These are phyloP conservation scores for Drosophila trapezifrons DNA, from an alignment of 1,140 invertebrate species.

Conservation along the genomic window DNA sequence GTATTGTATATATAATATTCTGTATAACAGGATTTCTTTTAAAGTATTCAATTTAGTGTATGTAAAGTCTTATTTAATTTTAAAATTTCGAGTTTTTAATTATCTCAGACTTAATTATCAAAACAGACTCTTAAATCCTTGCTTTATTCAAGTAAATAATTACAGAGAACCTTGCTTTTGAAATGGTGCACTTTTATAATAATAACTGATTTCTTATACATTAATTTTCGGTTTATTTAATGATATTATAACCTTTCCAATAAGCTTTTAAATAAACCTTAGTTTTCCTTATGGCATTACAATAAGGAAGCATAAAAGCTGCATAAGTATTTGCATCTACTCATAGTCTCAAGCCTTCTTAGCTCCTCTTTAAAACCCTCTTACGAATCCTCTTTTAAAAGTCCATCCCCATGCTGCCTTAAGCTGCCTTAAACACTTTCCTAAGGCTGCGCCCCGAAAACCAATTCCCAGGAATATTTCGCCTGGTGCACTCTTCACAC, in stretches of 20 bases:
- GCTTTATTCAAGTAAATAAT: too few relatives aligned
- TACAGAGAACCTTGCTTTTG: too few relatives aligned
- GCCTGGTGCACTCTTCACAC: slow-evolving; percentile 17
- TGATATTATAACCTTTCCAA: background rate
- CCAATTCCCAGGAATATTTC: slow-evolving; percentile 5
- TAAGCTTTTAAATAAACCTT: background rate
- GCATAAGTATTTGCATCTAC: background rate
- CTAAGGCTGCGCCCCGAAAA: background rate
- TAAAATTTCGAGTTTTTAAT: too few relatives aligned
- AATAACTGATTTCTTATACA: background rate
- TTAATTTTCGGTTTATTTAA: background rate
- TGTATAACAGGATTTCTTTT: background rate
- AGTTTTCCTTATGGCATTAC: background rate
- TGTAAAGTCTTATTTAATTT: too few relatives aligned
- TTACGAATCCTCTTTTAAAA: slow-evolving; percentile 6
- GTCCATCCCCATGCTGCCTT: slow-evolving; percentile 5
- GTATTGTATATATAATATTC: background rate
- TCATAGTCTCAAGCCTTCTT: too few relatives aligned
- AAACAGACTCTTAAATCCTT: too few relatives aligned
- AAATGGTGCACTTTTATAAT: too few relatives aligned
- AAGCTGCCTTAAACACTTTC: slow-evolving; percentile 19
- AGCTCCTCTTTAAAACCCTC: background rate
- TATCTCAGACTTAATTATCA: too few relatives aligned
- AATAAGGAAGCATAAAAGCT: background rate
- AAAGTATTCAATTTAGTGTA: too few relatives aligned